A percentile compares a stretch with the other conserved stretches of the same genome.
Evolutionary conservation across 64 coral and sea anemone genomes (phyloP).

Genomic region (Platygyra sinensis): DNA sequence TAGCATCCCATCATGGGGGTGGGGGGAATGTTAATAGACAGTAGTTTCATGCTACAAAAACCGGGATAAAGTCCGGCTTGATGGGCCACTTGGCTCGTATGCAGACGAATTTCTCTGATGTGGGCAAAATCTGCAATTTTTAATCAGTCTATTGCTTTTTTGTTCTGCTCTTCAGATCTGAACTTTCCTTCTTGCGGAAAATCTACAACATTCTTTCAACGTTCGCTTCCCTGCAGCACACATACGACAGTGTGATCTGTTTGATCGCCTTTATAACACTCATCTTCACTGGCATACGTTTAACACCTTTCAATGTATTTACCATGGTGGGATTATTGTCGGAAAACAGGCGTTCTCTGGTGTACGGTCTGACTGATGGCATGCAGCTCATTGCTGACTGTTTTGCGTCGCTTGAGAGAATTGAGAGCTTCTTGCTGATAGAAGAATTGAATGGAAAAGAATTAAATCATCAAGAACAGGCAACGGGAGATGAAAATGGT

Average conservation of each 20-base stretch:
- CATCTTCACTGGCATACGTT: constrained; percentile 83
- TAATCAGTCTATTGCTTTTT: not conserved
- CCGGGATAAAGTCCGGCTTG: no score
- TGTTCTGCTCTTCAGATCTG: constrained; percentile 35
- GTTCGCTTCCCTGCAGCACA: constrained; percentile 89
- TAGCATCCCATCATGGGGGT: no score
- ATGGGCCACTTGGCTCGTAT: no score
- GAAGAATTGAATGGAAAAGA: constrained; percentile 71
- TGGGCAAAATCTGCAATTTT: no score
- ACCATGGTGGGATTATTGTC: constrained; percentile 93
- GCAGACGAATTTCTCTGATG: no score
- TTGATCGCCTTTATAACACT: constrained; percentile 91
- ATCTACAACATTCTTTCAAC: constrained; percentile 92
- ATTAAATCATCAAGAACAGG: not conserved
- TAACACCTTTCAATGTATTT: constrained; percentile 92
- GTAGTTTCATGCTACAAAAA: no score
- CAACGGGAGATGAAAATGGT: not conserved
- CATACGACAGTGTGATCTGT: constrained; percentile 94
- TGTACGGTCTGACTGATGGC: constrained; percentile 88
- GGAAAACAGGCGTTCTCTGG: constrained; percentile 89
- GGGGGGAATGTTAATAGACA: no score
- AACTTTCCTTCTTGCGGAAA: constrained; percentile 76
- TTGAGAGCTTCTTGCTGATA: constrained; percentile 83
- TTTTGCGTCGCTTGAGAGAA: constrained; percentile 92
- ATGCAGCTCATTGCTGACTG: constrained; percentile 96